These are phyloP conservation scores for Eulemur rufifrons DNA, from an alignment of 2,113 vertebrate genomes.

Conservation along the genomic window DNA sequence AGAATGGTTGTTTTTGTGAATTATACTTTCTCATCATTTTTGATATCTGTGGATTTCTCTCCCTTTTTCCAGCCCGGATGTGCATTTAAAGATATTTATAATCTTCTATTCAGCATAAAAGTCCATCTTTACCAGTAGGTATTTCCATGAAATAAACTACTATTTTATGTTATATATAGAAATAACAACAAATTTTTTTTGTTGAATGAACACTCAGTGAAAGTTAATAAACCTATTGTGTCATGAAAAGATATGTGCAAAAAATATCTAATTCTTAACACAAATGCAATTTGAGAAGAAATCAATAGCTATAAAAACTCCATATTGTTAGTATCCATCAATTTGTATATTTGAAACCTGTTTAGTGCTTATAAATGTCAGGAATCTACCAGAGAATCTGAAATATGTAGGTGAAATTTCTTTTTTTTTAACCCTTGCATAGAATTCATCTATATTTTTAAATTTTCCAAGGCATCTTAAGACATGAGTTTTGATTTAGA, in stretches of 20 bases:
- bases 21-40: neutral
- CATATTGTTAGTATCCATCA: neutral
- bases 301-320: neutral
- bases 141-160: neutral
- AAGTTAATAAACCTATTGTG: neutral
- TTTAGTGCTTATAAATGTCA: neutral
- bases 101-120: neutral
- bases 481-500: neutral
- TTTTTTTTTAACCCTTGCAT: neutral
- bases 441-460: neutral
- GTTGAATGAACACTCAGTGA: neutral
- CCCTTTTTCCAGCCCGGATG: neutral
- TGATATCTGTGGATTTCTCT: neutral
- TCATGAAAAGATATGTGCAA: neutral
- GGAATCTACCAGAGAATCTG: neutral
- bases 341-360: neutral
- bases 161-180: neutral
- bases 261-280: neutral
- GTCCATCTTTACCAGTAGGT: neutral
- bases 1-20: neutral
- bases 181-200: neutral
- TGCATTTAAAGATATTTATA: neutral
- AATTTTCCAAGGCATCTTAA: neutral
- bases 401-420: neutral
- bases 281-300: neutral